Conservation (phyloP, 2,113 vertebrate genomes). For the Brachyistius frenatus region DNA sequence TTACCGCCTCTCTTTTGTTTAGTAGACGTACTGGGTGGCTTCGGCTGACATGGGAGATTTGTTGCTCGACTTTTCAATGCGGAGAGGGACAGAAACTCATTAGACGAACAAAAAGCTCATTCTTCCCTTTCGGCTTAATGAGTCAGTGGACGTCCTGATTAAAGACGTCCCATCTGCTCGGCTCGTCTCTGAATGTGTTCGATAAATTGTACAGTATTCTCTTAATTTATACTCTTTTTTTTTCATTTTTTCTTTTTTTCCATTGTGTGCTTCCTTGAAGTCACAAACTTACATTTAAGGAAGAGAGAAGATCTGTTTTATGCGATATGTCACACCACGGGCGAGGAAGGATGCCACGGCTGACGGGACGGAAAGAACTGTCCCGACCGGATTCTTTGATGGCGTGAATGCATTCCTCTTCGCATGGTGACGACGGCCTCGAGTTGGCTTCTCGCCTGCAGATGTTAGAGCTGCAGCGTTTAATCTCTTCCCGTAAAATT, state of each 20-base stretch:
- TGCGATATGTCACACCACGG: conserved; percentile 21
- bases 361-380: conserved; percentile 15
- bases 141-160: conserved; percentile 11
- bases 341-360: background rate
- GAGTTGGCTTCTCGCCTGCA: background rate
- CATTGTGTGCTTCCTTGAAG: background rate
- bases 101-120: conserved; percentile 68
- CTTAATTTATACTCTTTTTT: too few species aligned
- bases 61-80: conserved; percentile 11
- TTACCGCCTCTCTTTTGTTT: conserved; percentile 50
- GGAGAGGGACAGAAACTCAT: conserved; percentile 55
- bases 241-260: too few species aligned
- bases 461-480: background rate
- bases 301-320: conserved; percentile 36
- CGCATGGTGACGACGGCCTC: background rate
- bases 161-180: conserved; percentile 9
- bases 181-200: background rate
- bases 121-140: conserved; percentile 41
- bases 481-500: background rate
- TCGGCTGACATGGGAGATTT: conserved; percentile 18
- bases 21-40: conserved; percentile 1
- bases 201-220: too few species aligned
- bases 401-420: background rate
- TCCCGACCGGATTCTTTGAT: conserved; percentile 63
- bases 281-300: background rate